These are phyloP conservation scores for Melanogrammus aeglefinus DNA, from an alignment of 2,797 vertebrate genomes.

Conservation along the genomic window DNA sequence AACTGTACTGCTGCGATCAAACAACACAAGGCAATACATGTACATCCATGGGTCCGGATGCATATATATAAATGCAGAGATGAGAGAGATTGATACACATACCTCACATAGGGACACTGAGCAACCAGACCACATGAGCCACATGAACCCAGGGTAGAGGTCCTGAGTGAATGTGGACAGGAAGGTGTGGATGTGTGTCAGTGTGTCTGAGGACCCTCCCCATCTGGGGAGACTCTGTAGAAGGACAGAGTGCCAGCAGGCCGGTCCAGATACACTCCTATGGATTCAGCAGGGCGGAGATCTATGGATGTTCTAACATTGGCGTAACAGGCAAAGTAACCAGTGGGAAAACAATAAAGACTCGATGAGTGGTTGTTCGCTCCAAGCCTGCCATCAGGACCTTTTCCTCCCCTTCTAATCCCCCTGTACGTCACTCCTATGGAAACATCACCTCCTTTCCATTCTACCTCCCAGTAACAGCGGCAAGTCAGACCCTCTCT, in stretches of 20 bases:
- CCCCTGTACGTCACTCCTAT: background rate
- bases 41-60: no score
- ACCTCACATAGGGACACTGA: background rate
- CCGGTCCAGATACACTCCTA: constrained; percentile 26
- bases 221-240: constrained; percentile 16
- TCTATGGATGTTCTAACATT: background rate
- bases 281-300: background rate
- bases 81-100: no score
- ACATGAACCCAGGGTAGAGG: background rate
- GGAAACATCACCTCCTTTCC: background rate
- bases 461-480: constrained; percentile 13
- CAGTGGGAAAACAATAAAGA: background rate
- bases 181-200: constrained; percentile 10
- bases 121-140: background rate
- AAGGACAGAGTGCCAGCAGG: constrained; percentile 12
- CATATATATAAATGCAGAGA: no score
- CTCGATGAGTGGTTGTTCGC: constrained; percentile 10
- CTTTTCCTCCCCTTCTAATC: background rate
- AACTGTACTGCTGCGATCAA: no score
- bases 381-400: constrained; percentile 1
- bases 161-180: background rate
- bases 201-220: background rate
- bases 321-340: background rate
- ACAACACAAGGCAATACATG: no score
- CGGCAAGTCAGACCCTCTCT: constrained; percentile 21